Evolutionary conservation across 2,113 vertebrate genomes (phyloP).

Genomic region (Gavialis gangeticus): DNA sequence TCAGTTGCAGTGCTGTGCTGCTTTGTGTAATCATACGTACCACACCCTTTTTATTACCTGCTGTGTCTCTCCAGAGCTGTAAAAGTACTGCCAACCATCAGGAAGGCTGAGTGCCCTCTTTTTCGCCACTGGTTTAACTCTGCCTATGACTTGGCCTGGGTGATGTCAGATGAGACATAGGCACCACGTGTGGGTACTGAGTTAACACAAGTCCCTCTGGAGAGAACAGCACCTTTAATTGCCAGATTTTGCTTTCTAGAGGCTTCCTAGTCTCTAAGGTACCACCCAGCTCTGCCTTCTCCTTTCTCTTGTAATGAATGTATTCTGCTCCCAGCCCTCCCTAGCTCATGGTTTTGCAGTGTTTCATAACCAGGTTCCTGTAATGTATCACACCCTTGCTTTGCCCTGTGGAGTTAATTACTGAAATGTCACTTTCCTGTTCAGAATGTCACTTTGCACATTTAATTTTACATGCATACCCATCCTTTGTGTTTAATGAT

Average conservation of each 20-base stretch:
- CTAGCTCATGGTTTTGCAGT: neutral
- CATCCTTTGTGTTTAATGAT: neutral
- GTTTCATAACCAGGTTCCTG: neutral
- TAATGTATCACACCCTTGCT: neutral
- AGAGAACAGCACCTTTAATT: neutral
- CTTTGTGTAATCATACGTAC: neutral
- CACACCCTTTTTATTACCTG: neutral
- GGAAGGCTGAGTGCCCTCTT: neutral
- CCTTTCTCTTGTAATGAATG: neutral
- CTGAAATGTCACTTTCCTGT: fast-evolving
- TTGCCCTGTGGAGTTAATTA: neutral
- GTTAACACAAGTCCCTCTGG: neutral
- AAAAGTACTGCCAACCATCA: neutral
- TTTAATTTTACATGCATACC: neutral
- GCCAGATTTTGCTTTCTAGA: neutral
- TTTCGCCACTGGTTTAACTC: neutral
- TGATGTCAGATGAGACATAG: neutral
- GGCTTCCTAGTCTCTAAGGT: neutral
- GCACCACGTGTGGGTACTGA: neutral
- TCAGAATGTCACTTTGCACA: neutral
- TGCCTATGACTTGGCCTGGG: neutral
- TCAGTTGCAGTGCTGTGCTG: neutral
- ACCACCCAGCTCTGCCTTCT: too few species aligned
- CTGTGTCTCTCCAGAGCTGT: neutral
- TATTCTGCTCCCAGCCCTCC: neutral